Evolutionary conservation across 2,797 vertebrate species (phyloP).

Genomic region (Halcyon leucocephala): DNA sequence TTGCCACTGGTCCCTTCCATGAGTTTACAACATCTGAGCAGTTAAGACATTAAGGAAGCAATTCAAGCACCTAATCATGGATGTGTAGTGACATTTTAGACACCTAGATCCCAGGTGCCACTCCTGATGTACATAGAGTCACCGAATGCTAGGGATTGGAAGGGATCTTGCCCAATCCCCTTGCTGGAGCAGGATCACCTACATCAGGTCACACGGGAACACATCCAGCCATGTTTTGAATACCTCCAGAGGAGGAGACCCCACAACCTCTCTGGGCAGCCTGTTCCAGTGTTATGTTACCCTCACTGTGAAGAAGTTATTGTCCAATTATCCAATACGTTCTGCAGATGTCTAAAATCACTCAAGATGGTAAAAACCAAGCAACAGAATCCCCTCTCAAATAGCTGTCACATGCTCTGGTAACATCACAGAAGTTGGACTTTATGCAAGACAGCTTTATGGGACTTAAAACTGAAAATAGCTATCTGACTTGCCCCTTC

Average conservation of each 20-base stretch:
- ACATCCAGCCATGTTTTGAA: too few species aligned
- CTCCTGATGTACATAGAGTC: neutral
- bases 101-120: neutral
- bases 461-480: neutral
- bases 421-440: neutral
- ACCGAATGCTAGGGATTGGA: too few species aligned
- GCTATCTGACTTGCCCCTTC: neutral
- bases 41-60: neutral
- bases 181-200: too few species aligned
- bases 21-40: neutral
- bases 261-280: too few species aligned
- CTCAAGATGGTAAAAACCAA: neutral
- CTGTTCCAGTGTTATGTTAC: too few species aligned
- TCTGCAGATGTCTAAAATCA: neutral
- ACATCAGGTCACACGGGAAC: too few species aligned
- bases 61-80: neutral
- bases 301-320: too few species aligned
- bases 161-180: too few species aligned
- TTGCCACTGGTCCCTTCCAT: neutral
- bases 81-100: neutral
- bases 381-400: neutral
- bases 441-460: neutral
- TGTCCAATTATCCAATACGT: neutral
- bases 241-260: too few species aligned
- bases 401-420: neutral